Conservation (phyloP, 2,797 vertebrate genomes). For the Lagodon rhomboides region DNA sequence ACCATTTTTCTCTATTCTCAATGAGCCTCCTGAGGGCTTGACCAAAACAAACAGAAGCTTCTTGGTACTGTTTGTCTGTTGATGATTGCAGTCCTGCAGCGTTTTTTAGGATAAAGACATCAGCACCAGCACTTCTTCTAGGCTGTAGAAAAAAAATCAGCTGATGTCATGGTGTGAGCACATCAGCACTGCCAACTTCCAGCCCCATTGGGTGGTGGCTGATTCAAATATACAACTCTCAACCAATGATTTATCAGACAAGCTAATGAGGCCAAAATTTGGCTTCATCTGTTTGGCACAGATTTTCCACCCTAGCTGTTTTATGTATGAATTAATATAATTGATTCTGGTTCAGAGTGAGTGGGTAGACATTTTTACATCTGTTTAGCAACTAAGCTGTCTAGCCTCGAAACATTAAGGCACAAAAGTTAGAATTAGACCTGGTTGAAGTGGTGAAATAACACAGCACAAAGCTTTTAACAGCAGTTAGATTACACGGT, state of each 20-base stretch:
- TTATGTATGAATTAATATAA: constrained; percentile 5
- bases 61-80: not conserved
- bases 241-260: constrained; percentile 5
- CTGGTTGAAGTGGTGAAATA: constrained; percentile 54
- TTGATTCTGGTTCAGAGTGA: not conserved
- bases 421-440: constrained; percentile 49
- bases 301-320: constrained; percentile 14
- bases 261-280: not conserved
- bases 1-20: not conserved
- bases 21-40: not conserved
- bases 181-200: not conserved
- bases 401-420: constrained; percentile 40
- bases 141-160: not conserved
- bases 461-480: constrained; percentile 30
- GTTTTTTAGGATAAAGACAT: not conserved
- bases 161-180: not conserved
- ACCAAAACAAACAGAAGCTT: constrained; percentile 9
- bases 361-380: constrained; percentile 16
- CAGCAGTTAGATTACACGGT: constrained; percentile 41
- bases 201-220: not conserved
- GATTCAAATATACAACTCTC: constrained; percentile 19
- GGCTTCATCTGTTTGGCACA: not conserved
- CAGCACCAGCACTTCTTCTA: not conserved
- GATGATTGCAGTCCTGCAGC: not conserved
- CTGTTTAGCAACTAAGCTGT: constrained; percentile 10